phyloP scores from a whole-genome alignment of 1,140 invertebrate species.

The Platyura marginata region DNA sequence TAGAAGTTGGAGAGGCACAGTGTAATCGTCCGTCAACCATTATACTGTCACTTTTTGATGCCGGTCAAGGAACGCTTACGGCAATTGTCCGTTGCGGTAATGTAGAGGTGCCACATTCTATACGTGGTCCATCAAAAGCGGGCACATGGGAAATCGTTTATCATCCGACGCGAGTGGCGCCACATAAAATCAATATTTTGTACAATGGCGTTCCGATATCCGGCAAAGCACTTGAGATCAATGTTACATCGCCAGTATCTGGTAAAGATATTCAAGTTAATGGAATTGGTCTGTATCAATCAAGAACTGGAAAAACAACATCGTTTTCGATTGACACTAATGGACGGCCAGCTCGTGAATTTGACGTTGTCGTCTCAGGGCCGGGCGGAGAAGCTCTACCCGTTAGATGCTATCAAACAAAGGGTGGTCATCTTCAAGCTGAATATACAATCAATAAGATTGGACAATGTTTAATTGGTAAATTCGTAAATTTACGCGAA shows the following conservation, averaged over 20 bases:
- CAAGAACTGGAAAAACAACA: constrained; percentile 55
- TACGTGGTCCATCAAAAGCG: constrained; percentile 42
- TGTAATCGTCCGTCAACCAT: constrained; percentile 64
- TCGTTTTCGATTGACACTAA: constrained; percentile 79
- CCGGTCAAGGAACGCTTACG: constrained; percentile 65
- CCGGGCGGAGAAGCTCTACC: constrained; percentile 80
- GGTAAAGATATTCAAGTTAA: constrained; percentile 40
- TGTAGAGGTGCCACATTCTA: constrained; percentile 57
- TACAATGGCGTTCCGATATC: constrained; percentile 55
- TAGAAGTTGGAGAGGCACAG: constrained; percentile 58
- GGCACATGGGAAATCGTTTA: constrained; percentile 67
- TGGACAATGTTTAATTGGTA: constrained; percentile 43
- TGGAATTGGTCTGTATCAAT: constrained; percentile 66
- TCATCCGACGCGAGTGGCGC: constrained; percentile 58
- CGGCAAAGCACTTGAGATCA: constrained; percentile 30
- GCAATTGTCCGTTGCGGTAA: constrained; percentile 62
- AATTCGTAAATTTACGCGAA: constrained; percentile 9
- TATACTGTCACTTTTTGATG: constrained; percentile 44
- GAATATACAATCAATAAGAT: constrained; percentile 76
- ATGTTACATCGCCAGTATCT: constrained; percentile 35
- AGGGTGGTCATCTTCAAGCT: constrained; percentile 79
- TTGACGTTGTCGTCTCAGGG: constrained; percentile 78
- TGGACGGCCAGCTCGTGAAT: constrained; percentile 66
- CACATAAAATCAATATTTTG: constrained; percentile 61
- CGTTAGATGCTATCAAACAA: constrained; percentile 87